These are phyloP conservation scores for Quadroppia sp. DNA, from an alignment of 2,888 invertebrate genomes.

Conservation along the genomic window DNA sequence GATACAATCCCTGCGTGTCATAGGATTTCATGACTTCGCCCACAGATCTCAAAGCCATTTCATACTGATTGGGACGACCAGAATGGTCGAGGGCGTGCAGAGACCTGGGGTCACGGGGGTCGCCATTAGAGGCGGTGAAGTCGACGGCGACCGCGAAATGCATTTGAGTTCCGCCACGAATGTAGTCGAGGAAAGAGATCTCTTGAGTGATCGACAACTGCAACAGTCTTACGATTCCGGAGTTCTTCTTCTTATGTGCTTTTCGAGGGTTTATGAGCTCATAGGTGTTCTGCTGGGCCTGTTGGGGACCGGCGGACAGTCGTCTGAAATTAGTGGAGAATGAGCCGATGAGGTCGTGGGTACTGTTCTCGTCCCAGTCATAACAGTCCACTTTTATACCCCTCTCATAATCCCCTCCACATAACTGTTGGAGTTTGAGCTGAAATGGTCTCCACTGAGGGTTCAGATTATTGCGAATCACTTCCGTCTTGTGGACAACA, in stretches of 20 bases:
- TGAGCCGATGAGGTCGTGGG: conserved; percentile 57
- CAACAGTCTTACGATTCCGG: background rate
- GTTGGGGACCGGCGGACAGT: conserved; percentile 51
- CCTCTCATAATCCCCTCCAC: conserved; percentile 58
- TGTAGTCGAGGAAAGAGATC: conserved; percentile 59
- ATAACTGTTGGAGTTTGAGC: conserved; percentile 56
- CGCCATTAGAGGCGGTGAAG: conserved; percentile 56
- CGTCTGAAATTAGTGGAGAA: conserved; percentile 55
- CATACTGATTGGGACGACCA: conserved; percentile 53
- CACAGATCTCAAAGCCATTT: conserved; percentile 54
- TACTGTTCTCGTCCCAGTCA: conserved; percentile 55
- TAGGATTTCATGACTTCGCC: conserved; percentile 56
- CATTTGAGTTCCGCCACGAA: conserved; percentile 58
- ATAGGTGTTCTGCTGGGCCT: conserved; percentile 50
- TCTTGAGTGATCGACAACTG: conserved; percentile 47
- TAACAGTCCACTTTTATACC: conserved; percentile 56
- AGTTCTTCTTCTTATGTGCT: conserved; percentile 15
- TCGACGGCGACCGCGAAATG: conserved; percentile 56
- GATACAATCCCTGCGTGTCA: conserved; percentile 58
- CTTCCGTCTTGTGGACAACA: conserved; percentile 59
- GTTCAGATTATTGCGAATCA: conserved; percentile 57
- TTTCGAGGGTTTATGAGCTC: conserved; percentile 43
- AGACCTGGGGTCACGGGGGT: conserved; percentile 52
- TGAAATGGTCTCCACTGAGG: conserved; percentile 59
- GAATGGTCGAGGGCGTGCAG: conserved; percentile 54